These are phyloP conservation scores for Eptatretus burgeri DNA, from an alignment of 2,113 vertebrate species.

Conservation along the genomic window DNA sequence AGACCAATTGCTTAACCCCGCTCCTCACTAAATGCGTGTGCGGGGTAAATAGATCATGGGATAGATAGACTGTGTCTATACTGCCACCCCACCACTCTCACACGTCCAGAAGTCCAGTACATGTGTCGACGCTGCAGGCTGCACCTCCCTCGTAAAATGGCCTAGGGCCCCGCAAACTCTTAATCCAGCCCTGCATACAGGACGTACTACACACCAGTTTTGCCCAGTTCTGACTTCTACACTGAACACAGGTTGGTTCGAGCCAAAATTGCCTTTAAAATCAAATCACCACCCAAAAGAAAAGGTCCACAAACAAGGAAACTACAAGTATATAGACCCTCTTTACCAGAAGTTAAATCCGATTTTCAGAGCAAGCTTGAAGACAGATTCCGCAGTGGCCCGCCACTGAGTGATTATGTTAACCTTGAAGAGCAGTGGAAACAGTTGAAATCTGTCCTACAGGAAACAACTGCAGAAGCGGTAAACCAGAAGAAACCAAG, in stretches of 20 bases:
- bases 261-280: neutral
- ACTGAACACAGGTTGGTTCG: neutral
- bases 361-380: neutral
- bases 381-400: neutral
- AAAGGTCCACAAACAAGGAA: neutral
- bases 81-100: too few species aligned
- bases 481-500: neutral
- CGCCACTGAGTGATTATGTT: neutral
- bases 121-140: too few species aligned
- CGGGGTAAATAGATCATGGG: too few species aligned
- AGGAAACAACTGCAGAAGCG: conserved; percentile 1
- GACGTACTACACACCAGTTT: neutral
- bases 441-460: neutral
- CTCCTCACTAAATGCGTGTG: too few species aligned
- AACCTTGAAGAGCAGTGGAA: neutral
- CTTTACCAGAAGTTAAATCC: neutral
- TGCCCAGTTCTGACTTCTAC: neutral
- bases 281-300: conserved; percentile 1
- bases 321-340: neutral
- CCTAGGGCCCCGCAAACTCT: too few species aligned
- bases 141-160: too few species aligned
- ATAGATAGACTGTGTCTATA: too few species aligned
- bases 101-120: too few species aligned
- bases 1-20: too few species aligned
- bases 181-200: neutral